These are phyloP conservation scores for Ameiurus melas DNA, from an alignment of 2,113 vertebrate genomes.

Conservation along the genomic window DNA sequence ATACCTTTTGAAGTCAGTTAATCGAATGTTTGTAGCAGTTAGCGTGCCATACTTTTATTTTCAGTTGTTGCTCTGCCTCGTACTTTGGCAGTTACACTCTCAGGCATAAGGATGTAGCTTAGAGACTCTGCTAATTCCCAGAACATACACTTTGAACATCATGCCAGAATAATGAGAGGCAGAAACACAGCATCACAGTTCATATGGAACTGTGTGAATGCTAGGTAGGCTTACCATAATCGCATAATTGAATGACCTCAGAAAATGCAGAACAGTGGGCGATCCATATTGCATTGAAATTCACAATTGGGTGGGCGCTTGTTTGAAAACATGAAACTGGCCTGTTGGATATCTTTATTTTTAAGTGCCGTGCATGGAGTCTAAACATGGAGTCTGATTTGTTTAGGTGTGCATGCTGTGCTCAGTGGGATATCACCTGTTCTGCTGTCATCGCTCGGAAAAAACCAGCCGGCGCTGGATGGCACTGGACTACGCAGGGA, in stretches of 20 bases:
- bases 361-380: not conserved
- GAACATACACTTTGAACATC: slow-evolving; percentile 28
- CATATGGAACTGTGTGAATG: not conserved
- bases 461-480: slow-evolving; percentile 95
- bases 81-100: slow-evolving; percentile 33
- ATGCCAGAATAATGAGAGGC: slow-evolving; percentile 24
- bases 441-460: slow-evolving; percentile 94
- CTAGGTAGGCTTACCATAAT: slow-evolving; percentile 25
- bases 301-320: slow-evolving; percentile 32
- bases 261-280: slow-evolving; percentile 22
- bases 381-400: not conserved
- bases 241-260: slow-evolving; percentile 4
- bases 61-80: slow-evolving; percentile 17
- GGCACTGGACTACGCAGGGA: slow-evolving; percentile 91
- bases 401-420: slow-evolving; percentile 95
- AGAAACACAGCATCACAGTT: not conserved
- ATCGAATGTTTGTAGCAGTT: slow-evolving; percentile 26
- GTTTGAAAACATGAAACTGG: slow-evolving; percentile 33
- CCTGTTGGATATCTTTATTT: not conserved
- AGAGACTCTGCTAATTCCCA: slow-evolving; percentile 39
- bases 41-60: slow-evolving; percentile 26
- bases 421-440: slow-evolving; percentile 95
- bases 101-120: slow-evolving; percentile 43
- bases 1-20: slow-evolving; percentile 11
- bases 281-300: slow-evolving; percentile 5